Conservation (phyloP, 2,113 vertebrate species). For the Chitala chitala region DNA sequence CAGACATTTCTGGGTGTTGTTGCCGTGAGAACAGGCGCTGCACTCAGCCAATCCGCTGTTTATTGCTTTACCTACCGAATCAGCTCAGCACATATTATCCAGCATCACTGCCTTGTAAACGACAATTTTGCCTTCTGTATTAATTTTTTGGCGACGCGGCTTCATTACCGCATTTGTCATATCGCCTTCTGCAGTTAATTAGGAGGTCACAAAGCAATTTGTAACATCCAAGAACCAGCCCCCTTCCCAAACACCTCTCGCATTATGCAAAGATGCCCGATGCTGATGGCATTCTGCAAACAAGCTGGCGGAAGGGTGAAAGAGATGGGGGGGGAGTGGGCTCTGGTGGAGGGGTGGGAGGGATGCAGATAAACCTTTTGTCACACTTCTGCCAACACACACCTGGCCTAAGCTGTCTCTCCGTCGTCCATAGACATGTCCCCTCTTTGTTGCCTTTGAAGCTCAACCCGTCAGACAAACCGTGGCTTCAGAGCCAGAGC, state of each 20-base stretch:
- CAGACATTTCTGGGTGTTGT: background rate
- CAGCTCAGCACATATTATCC: background rate
- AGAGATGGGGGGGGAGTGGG: background rate
- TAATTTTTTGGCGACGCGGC: conserved; percentile 23
- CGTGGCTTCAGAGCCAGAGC: background rate
- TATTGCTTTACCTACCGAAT: background rate
- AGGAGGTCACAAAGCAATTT: conserved; percentile 27
- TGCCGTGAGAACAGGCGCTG: background rate
- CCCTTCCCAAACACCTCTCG: conserved; percentile 14
- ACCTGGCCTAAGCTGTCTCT: background rate
- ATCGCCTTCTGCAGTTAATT: conserved; percentile 28
- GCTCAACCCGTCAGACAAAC: too few species aligned
- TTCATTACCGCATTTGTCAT: conserved; percentile 26
- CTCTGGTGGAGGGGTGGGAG: background rate
- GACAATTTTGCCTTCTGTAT: conserved; percentile 20
- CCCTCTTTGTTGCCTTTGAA: too few species aligned
- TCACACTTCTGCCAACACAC: background rate
- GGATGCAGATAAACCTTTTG: background rate
- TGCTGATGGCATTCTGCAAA: conserved; percentile 9
- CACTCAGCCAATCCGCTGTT: background rate
- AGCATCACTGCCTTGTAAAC: conserved; percentile 19
- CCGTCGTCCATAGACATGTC: background rate
- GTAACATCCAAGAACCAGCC: conserved; percentile 22
- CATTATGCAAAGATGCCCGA: conserved; percentile 21
- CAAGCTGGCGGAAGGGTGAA: background rate